These are phyloP conservation scores for Sminthopsis crassicaudata DNA, from an alignment of 2,113 vertebrate species.

Conservation along the genomic window DNA sequence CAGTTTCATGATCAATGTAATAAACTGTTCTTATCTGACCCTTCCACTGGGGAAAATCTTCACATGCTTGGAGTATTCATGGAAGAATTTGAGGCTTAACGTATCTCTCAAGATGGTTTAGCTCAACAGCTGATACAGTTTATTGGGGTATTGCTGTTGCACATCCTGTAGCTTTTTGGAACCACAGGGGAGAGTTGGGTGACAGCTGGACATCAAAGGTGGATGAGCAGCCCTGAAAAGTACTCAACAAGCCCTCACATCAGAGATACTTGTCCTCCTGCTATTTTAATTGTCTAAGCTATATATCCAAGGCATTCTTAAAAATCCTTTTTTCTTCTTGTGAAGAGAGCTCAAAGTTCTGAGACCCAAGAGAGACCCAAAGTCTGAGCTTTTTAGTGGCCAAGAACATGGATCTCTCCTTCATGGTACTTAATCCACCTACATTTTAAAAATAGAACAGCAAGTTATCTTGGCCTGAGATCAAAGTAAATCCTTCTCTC, in stretches of 20 bases:
- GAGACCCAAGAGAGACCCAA: neutral
- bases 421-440: neutral
- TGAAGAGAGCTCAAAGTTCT: neutral
- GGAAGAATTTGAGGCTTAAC: neutral
- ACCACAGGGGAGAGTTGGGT: neutral
- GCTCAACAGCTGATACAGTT: neutral
- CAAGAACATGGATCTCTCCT: neutral
- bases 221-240: neutral
- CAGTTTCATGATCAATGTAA: neutral
- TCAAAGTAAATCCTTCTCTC: neutral
- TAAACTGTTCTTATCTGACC: neutral
- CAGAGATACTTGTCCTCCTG: neutral
- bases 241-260: neutral
- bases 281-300: conserved; percentile 14
- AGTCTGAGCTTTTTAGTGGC: conserved; percentile 17
- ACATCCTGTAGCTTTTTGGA: neutral
- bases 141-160: neutral
- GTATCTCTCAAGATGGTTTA: neutral
- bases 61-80: neutral
- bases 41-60: neutral
- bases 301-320: neutral
- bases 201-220: neutral
- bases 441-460: neutral
- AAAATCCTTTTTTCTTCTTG: neutral
- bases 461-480: neutral